Evolutionary conservation across 1,140 invertebrate genomes (phyloP).

Genomic region (Lutraria rhynchaena): DNA sequence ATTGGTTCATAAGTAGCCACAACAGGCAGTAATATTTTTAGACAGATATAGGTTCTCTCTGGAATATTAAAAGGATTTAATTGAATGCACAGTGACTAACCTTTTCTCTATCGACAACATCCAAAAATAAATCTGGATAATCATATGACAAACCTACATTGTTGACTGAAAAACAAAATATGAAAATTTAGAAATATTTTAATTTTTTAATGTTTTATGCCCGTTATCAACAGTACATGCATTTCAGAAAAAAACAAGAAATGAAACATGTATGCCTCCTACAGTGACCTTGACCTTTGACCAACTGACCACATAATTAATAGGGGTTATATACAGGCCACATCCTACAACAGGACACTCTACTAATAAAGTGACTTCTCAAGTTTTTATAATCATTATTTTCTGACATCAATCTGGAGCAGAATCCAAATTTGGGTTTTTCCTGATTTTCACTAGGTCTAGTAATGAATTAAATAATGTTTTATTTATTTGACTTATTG

Average conservation of each 20-base stretch:
- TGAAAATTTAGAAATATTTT: too few relatives aligned
- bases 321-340: too few relatives aligned
- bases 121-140: slow-evolving; percentile 87
- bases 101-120: slow-evolving; percentile 78
- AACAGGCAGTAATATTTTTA: neutral
- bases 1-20: neutral
- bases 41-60: neutral
- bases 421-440: neutral
- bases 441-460: neutral
- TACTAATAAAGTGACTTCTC: too few relatives aligned
- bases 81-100: slow-evolving; percentile 59
- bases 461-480: neutral
- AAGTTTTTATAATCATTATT: neutral
- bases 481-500: neutral
- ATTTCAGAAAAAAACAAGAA: too few relatives aligned
- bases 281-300: too few relatives aligned
- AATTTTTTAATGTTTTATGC: too few relatives aligned
- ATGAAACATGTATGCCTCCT: too few relatives aligned
- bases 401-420: neutral
- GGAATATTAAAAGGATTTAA: neutral
- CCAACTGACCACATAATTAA: too few relatives aligned
- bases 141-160: slow-evolving; percentile 97
- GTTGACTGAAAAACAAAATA: slow-evolving; percentile 91
- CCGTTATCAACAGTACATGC: too few relatives aligned
- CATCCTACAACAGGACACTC: too few relatives aligned